Percentiles rank a stretch among this genome's conserved stretches.
These are phyloP conservation scores for Drosophila seclusa DNA, from an alignment of 2,888 invertebrate genomes.

Conservation along the genomic window DNA sequence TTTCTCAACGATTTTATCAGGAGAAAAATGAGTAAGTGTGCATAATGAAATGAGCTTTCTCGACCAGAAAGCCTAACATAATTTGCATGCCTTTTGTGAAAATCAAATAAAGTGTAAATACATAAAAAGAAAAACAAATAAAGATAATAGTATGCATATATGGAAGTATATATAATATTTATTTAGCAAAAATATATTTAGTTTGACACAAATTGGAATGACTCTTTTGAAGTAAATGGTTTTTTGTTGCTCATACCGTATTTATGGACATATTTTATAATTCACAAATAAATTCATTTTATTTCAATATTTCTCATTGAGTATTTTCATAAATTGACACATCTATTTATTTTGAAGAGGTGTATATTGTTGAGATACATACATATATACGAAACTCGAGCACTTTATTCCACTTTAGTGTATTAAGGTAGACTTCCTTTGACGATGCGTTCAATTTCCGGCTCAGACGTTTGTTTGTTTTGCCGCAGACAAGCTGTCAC, in stretches of 20 bases:
- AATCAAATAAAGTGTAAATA: neutral
- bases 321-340: neutral
- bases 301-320: neutral
- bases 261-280: neutral
- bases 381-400: neutral
- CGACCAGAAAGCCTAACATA: neutral
- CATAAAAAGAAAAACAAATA: neutral
- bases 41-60: constrained; percentile 5
- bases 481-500: constrained; percentile 20
- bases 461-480: constrained; percentile 44
- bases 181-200: neutral
- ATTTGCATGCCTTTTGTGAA: neutral
- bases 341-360: neutral
- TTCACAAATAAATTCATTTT: neutral
- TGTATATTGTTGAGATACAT: neutral
- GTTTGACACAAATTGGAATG: neutral
- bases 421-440: constrained; percentile 66
- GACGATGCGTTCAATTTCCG: constrained; percentile 70
- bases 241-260: neutral
- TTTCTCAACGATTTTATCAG: constrained; percentile 35
- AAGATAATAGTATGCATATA: neutral
- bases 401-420: constrained; percentile 62
- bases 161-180: neutral
- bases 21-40: constrained; percentile 11
- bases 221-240: neutral